Conservation (phyloP, 2,113 vertebrate genomes). For the Caretta caretta region DNA sequence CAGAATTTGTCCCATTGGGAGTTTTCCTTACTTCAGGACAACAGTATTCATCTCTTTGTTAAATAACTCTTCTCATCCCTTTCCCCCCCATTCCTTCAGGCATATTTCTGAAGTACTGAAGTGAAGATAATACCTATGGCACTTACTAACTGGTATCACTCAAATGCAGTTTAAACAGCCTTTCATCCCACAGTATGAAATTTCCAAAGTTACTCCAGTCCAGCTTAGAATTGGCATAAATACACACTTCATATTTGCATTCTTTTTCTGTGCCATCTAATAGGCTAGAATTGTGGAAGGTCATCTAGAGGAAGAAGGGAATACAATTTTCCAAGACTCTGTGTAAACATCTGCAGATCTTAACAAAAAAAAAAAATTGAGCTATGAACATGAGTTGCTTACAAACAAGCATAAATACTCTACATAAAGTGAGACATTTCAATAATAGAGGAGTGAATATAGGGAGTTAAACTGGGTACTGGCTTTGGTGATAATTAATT, state of each 20-base stretch:
- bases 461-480: neutral
- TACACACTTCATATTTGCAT: constrained; percentile 55
- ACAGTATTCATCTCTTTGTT: neutral
- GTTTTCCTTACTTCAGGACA: neutral
- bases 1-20: constrained; percentile 37
- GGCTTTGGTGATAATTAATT: neutral
- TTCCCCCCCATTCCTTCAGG: neutral
- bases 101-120: neutral
- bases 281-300: constrained; percentile 52
- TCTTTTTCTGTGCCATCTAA: constrained; percentile 60
- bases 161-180: neutral
- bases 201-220: constrained; percentile 33
- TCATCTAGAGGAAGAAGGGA: constrained; percentile 44
- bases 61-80: constrained; percentile 13
- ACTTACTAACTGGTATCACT: neutral
- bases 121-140: neutral
- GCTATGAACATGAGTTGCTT: constrained; percentile 27
- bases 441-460: neutral
- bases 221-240: constrained; percentile 51
- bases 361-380: constrained; percentile 47
- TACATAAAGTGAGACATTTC: neutral
- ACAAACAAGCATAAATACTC: neutral
- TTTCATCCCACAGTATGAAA: neutral
- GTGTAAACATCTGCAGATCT: constrained; percentile 44
- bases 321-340: constrained; percentile 25